Evolutionary conservation across 1,140 invertebrate species (phyloP), one percentile per base, ranked within the genome.

Genomic region (Papilio polyxenes): DNA sequence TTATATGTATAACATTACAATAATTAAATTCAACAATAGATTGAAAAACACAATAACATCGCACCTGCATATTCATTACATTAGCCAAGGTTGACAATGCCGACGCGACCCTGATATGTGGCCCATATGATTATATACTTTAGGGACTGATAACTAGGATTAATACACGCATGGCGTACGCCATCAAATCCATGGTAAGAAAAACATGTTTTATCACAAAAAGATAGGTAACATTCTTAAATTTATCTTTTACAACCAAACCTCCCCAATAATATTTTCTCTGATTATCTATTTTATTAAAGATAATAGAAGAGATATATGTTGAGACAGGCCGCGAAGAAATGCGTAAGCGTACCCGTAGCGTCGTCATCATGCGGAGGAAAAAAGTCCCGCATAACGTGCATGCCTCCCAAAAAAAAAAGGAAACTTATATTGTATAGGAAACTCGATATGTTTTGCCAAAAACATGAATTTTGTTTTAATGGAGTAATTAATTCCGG

Each of bases 11-110:
- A 69, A 31, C 62, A 69, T 37, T 69, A 37, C 31, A 69, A 69
- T 37, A 69, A 69, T 69, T 69, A 69, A 37, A 69, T 72, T 72
- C 23, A 72, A 72, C 65, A 40, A 72, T 65, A 65, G 20, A 72
- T 72, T 37, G 5, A 72, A 72, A 72, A 37, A 37, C 65, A 37
- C 31, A 40, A 72, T 72, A 72, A 72, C 65, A 72, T 17, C 4
- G 13, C 65, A 72, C 65, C 65, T 62, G 59, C n/a, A 62, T 23
- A 15, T 37, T 72, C 65, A 72, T 72, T 72, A 37, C 65, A 37
- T 72, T 72, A 72, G 65, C 31, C 65, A 72, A 72, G 65, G 65
- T 37, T 40, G 65, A 72, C 65, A 6, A 72, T 72, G 31, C 23
- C 62, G 62, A 69, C 9, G 65, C 13, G 65, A 40, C 65, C 65